Base-by-base conservation (phyloP, 2,113 vertebrate genomes). In the Zingel zingel region DNA sequence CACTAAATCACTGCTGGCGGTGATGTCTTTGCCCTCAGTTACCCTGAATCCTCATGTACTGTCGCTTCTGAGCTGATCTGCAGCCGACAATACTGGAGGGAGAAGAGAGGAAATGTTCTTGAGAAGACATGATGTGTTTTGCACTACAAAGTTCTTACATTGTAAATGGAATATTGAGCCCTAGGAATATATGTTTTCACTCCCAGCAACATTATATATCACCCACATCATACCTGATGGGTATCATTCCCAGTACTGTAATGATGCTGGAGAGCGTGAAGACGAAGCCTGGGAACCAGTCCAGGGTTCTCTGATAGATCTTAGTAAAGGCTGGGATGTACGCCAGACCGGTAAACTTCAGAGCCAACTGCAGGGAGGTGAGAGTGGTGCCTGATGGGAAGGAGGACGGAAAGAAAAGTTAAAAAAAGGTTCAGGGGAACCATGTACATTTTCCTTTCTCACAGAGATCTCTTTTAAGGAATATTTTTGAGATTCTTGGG, bases 281-380 rank as follows among this genome's bases (percentile, higher is more conserved):
- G 84, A 98, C 96, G 74, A 97, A 96, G 57, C 97, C 90, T 0
- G 95, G 91, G 54, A 96, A 96, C 96, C 94, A 96, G 85, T 94
- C 88, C 86, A 99, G 70, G 23, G 96, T 98, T 33, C 80, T 67
- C 94, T 98, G 97, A 77, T 99, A 99, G 84, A 99, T 94, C 81
- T 96, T 95, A 27, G 98, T 98, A 66, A 94, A 99, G 77, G 93
- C 39, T 0, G 96, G 96, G 58, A 97, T 96, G 79, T 98, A 96
- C 33, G 88, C 95, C 86, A 98, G 95, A 23, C 96, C 95, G 0
- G 95, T 95, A 23, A 96, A 79, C 73, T 96, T 95, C 86, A 99
- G 93, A 14, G 94, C 93, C 65, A 99, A 43, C 91, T 99, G 97
- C 81, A 99, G 95, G 4, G 73, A 61, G 57, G 96, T 96, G 39